These are phyloP conservation scores for Mormyrops attenuatus DNA, from an alignment of 2,797 vertebrate species.

Conservation along the genomic window DNA sequence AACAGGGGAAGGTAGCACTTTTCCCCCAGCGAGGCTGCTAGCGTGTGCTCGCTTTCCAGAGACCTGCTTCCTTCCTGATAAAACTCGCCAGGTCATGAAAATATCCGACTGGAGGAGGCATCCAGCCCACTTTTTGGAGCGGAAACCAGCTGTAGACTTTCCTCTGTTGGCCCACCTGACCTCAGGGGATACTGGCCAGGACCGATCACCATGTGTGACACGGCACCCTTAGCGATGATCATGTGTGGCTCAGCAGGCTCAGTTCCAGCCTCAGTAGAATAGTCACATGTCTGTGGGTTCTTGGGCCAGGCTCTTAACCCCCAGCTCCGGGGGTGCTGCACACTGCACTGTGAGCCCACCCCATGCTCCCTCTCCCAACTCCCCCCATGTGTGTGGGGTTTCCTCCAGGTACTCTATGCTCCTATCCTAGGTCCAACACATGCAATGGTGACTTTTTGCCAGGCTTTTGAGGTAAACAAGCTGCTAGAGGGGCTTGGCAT, in stretches of 20 bases:
- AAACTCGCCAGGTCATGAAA: constrained; percentile 7
- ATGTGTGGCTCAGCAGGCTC: background rate
- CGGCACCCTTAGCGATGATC: background rate
- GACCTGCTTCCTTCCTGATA: constrained; percentile 24
- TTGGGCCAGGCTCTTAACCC: background rate
- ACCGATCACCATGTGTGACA: background rate
- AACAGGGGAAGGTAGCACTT: background rate
- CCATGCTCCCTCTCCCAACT: background rate
- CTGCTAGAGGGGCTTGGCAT: background rate
- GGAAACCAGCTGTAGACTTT: background rate
- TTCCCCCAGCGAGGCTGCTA: background rate
- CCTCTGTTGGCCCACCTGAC: background rate
- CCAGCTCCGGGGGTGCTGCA: background rate
- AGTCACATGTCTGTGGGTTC: background rate
- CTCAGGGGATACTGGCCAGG: background rate
- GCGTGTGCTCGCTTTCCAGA: background rate
- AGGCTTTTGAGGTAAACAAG: background rate
- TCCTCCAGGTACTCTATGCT: background rate
- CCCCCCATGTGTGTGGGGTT: background rate
- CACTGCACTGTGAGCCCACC: background rate
- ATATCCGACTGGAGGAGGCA: constrained; percentile 14
- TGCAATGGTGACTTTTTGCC: background rate
- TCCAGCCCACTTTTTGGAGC: background rate
- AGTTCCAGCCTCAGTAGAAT: background rate
- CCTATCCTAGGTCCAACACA: background rate